A percentile compares a stretch with the other conserved stretches of the same genome.
Evolutionary conservation across 2,113 vertebrate genomes (phyloP).

Genomic region (Indri indri): DNA sequence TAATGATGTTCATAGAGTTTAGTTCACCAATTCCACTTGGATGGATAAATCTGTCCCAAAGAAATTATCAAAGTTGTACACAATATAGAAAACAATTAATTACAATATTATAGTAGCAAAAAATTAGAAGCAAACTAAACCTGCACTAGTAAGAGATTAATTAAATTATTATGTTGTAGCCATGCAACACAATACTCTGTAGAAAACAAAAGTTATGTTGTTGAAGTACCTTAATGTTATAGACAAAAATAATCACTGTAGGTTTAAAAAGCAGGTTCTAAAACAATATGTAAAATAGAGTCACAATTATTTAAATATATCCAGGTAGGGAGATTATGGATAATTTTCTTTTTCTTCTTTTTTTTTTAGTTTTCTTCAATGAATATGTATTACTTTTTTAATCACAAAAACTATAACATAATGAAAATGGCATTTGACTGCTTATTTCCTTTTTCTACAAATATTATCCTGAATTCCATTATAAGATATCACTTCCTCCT

Average conservation of each 20-base stretch:
- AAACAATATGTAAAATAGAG: not conserved
- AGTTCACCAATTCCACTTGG: not conserved
- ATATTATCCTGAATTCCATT: not conserved
- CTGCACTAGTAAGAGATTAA: not conserved
- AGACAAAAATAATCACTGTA: not conserved
- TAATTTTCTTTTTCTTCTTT: not conserved
- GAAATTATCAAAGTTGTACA: not conserved
- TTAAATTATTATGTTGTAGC: not conserved
- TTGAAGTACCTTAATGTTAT: not conserved
- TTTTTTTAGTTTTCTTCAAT: not conserved
- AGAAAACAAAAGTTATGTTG: not conserved
- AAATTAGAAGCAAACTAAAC: not conserved
- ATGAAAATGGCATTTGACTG: not conserved
- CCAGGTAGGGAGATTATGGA: not conserved
- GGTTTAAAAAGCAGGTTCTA: not conserved
- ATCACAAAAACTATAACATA: not conserved
- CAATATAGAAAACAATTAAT: not conserved
- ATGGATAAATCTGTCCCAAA: not conserved
- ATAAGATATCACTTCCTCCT: not conserved
- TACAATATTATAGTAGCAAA: not conserved
- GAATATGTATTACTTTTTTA: not conserved
- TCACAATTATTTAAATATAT: not conserved
- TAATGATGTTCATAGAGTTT: not conserved
- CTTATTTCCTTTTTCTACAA: not conserved
- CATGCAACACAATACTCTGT: not conserved